Conservation (phyloP, 2,113 vertebrate genomes). For the Edolisoma coerulescens region DNA sequence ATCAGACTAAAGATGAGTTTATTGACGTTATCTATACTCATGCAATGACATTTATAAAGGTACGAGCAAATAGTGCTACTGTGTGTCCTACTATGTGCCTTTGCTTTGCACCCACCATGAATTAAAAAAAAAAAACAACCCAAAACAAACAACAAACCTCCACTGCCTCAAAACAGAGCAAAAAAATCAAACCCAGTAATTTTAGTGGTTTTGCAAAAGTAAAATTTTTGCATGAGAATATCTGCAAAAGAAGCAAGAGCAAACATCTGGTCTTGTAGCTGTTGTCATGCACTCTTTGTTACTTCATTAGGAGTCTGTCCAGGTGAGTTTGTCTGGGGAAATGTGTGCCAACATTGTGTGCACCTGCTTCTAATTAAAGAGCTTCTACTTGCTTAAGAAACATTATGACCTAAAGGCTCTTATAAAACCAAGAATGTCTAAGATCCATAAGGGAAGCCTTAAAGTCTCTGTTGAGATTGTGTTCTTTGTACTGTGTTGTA, state of each 20-base stretch:
- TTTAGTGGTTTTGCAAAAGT: background rate
- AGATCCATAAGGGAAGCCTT: background rate
- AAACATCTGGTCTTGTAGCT: background rate
- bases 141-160: too few relatives aligned
- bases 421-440: background rate
- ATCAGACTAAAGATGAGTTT: background rate
- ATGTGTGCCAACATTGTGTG: background rate
- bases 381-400: background rate
- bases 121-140: background rate
- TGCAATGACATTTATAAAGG: background rate
- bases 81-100: background rate
- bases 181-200: background rate
- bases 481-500: background rate
- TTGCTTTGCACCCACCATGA: background rate
- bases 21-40: background rate
- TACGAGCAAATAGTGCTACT: background rate
- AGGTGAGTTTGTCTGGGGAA: background rate
- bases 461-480: background rate
- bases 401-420: background rate
- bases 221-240: background rate
- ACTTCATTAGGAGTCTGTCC: background rate
- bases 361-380: background rate
- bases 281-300: background rate
- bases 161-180: background rate
- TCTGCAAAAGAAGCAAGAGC: background rate